A percentile compares a stretch with the other conserved stretches of the same genome.
Evolutionary conservation across 1,140 invertebrate genomes (phyloP).

Genomic region (Camponotus vicinus): DNA sequence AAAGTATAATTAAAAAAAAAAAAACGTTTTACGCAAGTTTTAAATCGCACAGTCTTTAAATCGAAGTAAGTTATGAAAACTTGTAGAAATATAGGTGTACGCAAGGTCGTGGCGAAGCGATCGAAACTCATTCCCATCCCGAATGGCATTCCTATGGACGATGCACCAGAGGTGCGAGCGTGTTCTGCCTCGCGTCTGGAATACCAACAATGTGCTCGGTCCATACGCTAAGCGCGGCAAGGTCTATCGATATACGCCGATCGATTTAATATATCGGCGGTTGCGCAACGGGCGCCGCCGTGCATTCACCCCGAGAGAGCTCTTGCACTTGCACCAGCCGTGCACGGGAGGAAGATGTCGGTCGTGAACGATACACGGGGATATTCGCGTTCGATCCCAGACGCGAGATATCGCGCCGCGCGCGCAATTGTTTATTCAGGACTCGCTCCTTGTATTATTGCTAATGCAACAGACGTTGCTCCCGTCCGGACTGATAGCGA

Average conservation of each 20-base stretch:
- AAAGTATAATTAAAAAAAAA: too few relatives aligned
- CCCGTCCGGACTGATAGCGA: slow-evolving; percentile 23
- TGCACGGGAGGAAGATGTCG: slow-evolving; percentile 20
- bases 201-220: slow-evolving; percentile 61
- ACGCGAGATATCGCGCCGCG: slow-evolving; percentile 39
- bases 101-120: slow-evolving; percentile 56
- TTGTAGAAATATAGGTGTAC: slow-evolving; percentile 1
- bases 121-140: slow-evolving; percentile 47
- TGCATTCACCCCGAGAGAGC: slow-evolving; percentile 65
- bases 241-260: slow-evolving; percentile 64
- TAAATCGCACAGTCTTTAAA: too few relatives aligned
- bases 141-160: slow-evolving; percentile 49
- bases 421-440: slow-evolving; percentile 58
- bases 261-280: slow-evolving; percentile 69
- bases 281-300: slow-evolving; percentile 68
- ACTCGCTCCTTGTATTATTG: slow-evolving; percentile 46
- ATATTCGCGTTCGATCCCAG: slow-evolving; percentile 22
- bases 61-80: too few relatives aligned
- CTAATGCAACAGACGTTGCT: slow-evolving; percentile 38
- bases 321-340: slow-evolving; percentile 42
- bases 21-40: too few relatives aligned
- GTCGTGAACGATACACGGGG: slow-evolving; percentile 42
- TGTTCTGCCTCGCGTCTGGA: slow-evolving; percentile 23
- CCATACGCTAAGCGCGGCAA: slow-evolving; percentile 25
- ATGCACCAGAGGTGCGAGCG: slow-evolving; percentile 25